Conservation (phyloP, 2,113 vertebrate genomes). For the Ariopsis seemanni region DNA sequence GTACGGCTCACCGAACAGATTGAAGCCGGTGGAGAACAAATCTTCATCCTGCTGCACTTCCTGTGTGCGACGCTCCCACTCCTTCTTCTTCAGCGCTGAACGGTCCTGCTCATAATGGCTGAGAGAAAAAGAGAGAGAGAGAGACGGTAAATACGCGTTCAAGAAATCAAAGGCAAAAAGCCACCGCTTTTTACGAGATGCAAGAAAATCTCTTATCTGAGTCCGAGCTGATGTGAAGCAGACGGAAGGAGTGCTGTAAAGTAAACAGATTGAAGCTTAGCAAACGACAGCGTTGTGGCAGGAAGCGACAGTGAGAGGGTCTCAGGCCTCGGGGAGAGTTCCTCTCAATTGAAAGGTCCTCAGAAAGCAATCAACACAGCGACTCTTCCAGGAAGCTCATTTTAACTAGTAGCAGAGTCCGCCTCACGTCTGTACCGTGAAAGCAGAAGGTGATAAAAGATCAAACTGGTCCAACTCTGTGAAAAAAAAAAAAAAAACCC, state of each 20-base stretch:
- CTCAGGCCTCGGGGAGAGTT: conserved; percentile 45
- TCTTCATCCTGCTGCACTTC: conserved; percentile 98
- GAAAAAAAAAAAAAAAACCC: neutral
- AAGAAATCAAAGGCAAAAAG: conserved; percentile 50
- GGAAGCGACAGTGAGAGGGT: conserved; percentile 28
- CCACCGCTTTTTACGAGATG: conserved; percentile 45
- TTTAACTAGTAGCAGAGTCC: conserved; percentile 43
- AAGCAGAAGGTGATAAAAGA: conserved; percentile 36
- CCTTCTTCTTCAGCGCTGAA: conserved; percentile 90
- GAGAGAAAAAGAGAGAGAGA: conserved; percentile 49
- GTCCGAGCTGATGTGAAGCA: conserved; percentile 53
- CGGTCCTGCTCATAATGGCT: conserved; percentile 97
- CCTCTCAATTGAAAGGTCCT: conserved; percentile 48
- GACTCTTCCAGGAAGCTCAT: conserved; percentile 49
- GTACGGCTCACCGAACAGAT: conserved; percentile 97
- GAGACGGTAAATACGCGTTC: conserved; percentile 45
- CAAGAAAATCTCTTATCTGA: conserved; percentile 52
- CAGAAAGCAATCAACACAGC: conserved; percentile 39
- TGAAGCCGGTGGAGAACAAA: conserved; percentile 95
- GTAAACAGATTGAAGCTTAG: conserved; percentile 46
- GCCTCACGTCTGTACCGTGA: conserved; percentile 3
- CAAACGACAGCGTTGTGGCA: conserved; percentile 45
- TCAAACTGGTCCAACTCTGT: conserved; percentile 10
- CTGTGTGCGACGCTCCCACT: conserved; percentile 96
- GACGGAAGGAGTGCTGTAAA: conserved; percentile 50